phyloP scores from a whole-genome alignment of 2,113 vertebrate genomes.

The Rhodinocichla rosea region DNA sequence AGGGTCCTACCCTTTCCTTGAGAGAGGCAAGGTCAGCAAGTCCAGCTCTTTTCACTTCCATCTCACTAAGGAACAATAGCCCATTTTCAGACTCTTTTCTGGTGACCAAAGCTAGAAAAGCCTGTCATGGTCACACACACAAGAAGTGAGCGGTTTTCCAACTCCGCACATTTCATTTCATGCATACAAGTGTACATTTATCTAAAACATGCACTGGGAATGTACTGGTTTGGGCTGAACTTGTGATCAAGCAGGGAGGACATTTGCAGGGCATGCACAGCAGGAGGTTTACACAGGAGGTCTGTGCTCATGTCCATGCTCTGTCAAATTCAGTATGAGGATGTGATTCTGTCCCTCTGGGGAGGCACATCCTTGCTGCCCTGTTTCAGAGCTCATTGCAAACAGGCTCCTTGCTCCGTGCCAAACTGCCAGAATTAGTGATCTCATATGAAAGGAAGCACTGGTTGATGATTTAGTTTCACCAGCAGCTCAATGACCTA shows the following conservation, averaged over 20 bases:
- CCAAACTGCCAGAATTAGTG: background rate
- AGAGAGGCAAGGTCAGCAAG: background rate
- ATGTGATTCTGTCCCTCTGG: background rate
- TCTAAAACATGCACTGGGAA: background rate
- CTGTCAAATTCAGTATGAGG: background rate
- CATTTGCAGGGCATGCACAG: background rate
- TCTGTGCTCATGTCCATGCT: background rate
- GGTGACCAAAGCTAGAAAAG: background rate
- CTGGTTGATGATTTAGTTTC: background rate
- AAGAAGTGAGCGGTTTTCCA: background rate
- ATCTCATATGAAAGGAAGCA: conserved; percentile 7
- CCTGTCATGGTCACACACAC: background rate
- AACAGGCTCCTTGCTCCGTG: background rate
- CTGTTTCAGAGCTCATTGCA: background rate
- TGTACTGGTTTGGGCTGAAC: background rate
- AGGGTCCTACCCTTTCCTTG: background rate
- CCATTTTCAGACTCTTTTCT: background rate
- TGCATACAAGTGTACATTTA: background rate
- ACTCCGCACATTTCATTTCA: background rate
- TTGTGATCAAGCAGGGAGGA: background rate
- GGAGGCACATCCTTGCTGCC: background rate
- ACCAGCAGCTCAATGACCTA: background rate
- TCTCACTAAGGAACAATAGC: background rate
- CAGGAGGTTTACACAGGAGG: background rate
- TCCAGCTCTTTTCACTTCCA: background rate